Conservation (phyloP, 2,888 invertebrate species). For the Athalia rosae region DNA sequence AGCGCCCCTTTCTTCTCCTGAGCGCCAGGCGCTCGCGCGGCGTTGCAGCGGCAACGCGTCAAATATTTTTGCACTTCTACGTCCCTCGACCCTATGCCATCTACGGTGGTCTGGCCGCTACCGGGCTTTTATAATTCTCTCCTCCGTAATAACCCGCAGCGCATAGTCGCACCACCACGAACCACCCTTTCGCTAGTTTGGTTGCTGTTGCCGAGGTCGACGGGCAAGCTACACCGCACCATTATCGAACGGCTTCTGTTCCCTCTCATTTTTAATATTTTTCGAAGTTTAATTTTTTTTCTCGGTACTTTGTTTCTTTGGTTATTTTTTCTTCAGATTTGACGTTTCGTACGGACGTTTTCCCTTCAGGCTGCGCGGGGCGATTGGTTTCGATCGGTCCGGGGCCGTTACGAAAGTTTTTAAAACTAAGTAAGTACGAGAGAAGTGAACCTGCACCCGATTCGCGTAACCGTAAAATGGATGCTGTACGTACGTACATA, state of each 20-base stretch:
- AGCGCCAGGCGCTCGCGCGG: no score
- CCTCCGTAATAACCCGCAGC: conserved; percentile 40
- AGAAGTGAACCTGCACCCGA: background rate
- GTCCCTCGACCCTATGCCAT: conserved; percentile 3
- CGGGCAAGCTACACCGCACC: conserved; percentile 32
- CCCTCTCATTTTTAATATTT: conserved; percentile 4
- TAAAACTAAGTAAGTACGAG: no score
- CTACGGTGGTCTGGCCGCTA: conserved; percentile 44
- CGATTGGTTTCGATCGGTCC: no score
- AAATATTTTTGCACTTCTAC: conserved; percentile 22
- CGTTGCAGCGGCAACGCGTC: conserved; percentile 6
- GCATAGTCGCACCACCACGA: conserved; percentile 51
- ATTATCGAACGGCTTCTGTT: conserved; percentile 45
- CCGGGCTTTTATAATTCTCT: conserved; percentile 48
- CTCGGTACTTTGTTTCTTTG: background rate
- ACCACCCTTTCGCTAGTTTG: background rate
- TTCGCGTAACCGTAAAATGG: no score
- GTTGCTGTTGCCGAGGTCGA: conserved; percentile 25
- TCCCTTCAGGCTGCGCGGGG: conserved; percentile 1
- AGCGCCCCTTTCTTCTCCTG: background rate
- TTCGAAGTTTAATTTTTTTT: background rate
- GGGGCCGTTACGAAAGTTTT: no score
- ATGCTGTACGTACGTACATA: no score
- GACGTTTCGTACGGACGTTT: conserved; percentile 3
- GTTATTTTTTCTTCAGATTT: conserved; percentile 17